Base-by-base conservation (phyloP, 2,888 invertebrate species). In the Ashinkailepas kermadecensis region DNA sequence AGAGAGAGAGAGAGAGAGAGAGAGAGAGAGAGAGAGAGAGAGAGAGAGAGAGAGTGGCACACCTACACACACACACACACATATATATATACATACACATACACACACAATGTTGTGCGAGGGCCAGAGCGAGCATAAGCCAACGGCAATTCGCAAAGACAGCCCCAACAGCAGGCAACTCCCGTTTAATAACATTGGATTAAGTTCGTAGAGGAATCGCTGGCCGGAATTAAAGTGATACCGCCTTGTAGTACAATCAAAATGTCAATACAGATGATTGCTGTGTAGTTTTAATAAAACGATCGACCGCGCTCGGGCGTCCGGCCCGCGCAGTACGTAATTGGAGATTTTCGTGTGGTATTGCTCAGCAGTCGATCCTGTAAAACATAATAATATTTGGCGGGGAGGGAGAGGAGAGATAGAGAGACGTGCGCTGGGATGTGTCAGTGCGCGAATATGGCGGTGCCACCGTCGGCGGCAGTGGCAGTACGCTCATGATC, bases 221-320 rank as follows among this genome's bases (percentile, higher is more conserved):
- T 21, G 8, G 9, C 39, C 74, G 67, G 54, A 74, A 74, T 74
- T 74, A 74, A 74, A 74, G 54, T 74, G 54, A 74, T 74, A 74
- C 54, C 18, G 54, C 74, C 18, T 54, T 74, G 74, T 74, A 74
- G 74, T 74, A 74, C 74, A 74, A 74, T 74, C 74, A 74, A 74
- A 74, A 74, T 74, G 74, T 74, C 74, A 74, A 74, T 74, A 74
- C 12, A 1, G 54, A 25, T 74, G 74, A 74, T 74, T 74, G 74
- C 74, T 74, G 74, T 74, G 74, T 74, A 25, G 74, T 18, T 74
- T 74, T 74, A 74, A 74, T 74, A 74, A 74, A 74, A 74, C 54
- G 74, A 74, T 74, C 74, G 74, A 74, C 74, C 74, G 54, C 3
- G 54, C 74, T 8, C 15, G 2, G 39, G 54, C 54, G 8, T 74